Percentiles rank a stretch among this genome's conserved stretches.
phyloP scores from a whole-genome alignment of 2,888 invertebrate species.

The Drosophila diplacantha region DNA sequence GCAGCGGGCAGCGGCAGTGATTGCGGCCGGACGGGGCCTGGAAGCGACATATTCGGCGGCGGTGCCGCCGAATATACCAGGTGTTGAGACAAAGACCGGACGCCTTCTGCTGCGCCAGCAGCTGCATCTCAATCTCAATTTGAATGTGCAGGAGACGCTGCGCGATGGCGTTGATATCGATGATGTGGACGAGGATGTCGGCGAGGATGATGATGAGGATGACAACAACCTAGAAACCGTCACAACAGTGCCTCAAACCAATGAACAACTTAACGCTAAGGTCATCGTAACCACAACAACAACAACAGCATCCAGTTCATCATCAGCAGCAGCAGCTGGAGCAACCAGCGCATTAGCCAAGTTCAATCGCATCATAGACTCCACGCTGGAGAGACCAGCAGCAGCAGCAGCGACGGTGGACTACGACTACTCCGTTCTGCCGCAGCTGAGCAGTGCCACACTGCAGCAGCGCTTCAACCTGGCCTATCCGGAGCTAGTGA shows the following conservation, averaged over 20 bases:
- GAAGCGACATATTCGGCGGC: conserved; percentile 13
- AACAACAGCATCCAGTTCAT: conserved; percentile 53
- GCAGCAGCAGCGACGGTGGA: conserved; percentile 8
- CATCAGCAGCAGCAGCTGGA: conserved; percentile 51
- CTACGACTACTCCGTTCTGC: conserved; percentile 16
- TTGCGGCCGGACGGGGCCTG: conserved; percentile 57
- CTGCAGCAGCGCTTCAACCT: conserved; percentile 66
- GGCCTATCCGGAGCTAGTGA: conserved; percentile 69
- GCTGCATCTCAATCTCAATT: conserved; percentile 73
- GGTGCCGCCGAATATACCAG: conserved; percentile 38
- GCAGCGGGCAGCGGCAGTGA: conserved; percentile 71
- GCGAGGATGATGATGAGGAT: conserved; percentile 49
- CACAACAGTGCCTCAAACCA: conserved; percentile 76
- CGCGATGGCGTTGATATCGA: conserved; percentile 71
- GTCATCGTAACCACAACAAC: conserved; percentile 53
- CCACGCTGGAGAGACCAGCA: conserved; percentile 67
- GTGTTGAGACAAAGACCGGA: conserved; percentile 57
- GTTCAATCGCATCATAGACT: conserved; percentile 77
- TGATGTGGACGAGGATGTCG: conserved; percentile 66
- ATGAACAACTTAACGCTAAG: conserved; percentile 72
- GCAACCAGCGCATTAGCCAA: conserved; percentile 77
- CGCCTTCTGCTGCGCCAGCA: conserved; percentile 73
- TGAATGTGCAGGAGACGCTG: conserved; percentile 67
- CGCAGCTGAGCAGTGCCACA: conserved; percentile 61
- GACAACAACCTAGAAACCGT: conserved; percentile 71